Evolutionary conservation across 2,888 invertebrate species (phyloP).

Genomic region (Sminthurides aquaticus): DNA sequence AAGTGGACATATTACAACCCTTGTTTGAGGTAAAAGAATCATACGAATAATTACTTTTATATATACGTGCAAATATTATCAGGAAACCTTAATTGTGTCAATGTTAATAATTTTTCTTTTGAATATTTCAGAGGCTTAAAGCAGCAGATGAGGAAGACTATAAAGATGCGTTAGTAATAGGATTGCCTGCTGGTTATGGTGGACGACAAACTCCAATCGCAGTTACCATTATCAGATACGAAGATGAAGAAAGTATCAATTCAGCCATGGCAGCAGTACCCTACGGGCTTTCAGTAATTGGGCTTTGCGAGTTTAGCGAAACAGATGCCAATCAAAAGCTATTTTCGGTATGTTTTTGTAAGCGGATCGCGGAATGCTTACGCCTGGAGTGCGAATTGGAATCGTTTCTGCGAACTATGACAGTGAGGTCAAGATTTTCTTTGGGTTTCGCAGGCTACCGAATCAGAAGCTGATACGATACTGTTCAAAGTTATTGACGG

Average conservation of each 20-base stretch:
- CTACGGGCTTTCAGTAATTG: conserved; percentile 36
- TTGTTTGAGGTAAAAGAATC: conserved; percentile 33
- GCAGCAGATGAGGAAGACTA: conserved; percentile 22
- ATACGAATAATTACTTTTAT: not conserved
- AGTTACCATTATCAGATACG: conserved; percentile 32
- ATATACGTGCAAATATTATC: conserved; percentile 2
- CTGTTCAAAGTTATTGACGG: conserved; percentile 37
- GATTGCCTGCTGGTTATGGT: conserved; percentile 28
- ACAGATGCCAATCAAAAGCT: conserved; percentile 25
- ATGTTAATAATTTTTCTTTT: not conserved
- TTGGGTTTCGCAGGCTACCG: conserved; percentile 29
- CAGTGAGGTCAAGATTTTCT: not conserved
- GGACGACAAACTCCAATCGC: conserved; percentile 32
- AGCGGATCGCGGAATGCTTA: no score
- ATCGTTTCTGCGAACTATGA: no score
- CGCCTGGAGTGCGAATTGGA: no score
- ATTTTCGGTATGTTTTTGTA: conserved; percentile 5
- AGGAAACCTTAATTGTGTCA: not conserved
- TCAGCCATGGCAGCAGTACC: conserved; percentile 29
- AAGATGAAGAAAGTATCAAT: conserved; percentile 29
- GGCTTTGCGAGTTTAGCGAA: conserved; percentile 38
- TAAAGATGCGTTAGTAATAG: conserved; percentile 32
- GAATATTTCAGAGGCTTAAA: conserved; percentile 31
- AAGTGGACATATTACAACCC: conserved; percentile 37
- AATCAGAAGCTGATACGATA: conserved; percentile 30